Conservation (phyloP, 2,888 invertebrate genomes). For the Hybos culiciformis region DNA sequence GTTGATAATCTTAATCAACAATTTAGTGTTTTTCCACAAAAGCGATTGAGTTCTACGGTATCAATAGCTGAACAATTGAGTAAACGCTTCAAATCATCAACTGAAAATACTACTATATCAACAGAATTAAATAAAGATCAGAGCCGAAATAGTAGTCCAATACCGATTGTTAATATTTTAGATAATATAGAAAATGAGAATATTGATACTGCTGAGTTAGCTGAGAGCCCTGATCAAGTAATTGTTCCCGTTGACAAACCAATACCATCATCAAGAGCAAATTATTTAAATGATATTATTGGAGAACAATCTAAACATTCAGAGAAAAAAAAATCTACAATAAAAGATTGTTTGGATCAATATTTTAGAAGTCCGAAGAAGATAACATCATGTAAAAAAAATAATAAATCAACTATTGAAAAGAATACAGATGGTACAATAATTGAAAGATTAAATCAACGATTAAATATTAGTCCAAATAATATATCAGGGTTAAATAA, state of each 20-base stretch:
- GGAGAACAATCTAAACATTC: not conserved
- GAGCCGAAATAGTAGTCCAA: not conserved
- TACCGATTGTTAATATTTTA: not conserved
- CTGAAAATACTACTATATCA: not conserved
- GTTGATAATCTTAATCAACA: slow-evolving; percentile 6
- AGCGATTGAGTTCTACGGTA: not conserved
- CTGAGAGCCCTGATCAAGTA: not conserved
- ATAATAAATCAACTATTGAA: not conserved
- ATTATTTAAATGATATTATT: not conserved
- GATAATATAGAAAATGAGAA: slow-evolving; percentile 1
- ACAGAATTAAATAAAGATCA: slow-evolving; percentile 4
- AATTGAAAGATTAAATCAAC: not conserved
- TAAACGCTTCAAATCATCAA: slow-evolving; percentile 19
- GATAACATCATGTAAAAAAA: not conserved
- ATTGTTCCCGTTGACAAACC: not conserved
- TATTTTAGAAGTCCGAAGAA: not conserved
- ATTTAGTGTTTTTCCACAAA: too few species aligned
- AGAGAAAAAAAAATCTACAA: not conserved
- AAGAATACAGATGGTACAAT: not conserved
- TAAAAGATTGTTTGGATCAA: not conserved
- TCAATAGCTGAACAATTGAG: slow-evolving; percentile 23
- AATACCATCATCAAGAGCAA: not conserved
- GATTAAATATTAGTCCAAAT: not conserved
- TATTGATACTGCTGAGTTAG: not conserved
- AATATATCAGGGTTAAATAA: too few species aligned